phyloP scores from a whole-genome alignment of 2,888 invertebrate species.

The Pyrocoelia pectoralis region DNA sequence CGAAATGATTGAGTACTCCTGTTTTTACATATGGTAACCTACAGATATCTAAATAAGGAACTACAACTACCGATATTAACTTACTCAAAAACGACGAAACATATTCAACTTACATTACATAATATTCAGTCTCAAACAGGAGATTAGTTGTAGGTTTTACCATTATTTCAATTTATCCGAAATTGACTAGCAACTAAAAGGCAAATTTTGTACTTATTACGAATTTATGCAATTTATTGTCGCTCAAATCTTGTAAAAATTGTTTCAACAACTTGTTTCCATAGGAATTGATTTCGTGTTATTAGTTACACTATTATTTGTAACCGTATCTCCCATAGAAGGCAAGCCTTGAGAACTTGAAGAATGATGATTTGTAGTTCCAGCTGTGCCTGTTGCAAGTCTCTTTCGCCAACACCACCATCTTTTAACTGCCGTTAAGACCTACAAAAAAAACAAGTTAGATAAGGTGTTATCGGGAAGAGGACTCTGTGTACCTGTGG shows the following conservation, averaged over 20 bases:
- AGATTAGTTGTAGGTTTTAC: slow-evolving; percentile 25
- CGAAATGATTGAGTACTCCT: slow-evolving; percentile 12
- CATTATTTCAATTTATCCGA: slow-evolving; percentile 16
- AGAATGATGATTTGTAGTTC: slow-evolving; percentile 73
- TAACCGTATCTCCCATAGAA: slow-evolving; percentile 80
- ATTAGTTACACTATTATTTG: slow-evolving; percentile 73
- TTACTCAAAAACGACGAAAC: slow-evolving; percentile 12
- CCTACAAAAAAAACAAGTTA: slow-evolving; percentile 54
- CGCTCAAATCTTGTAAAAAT: neutral
- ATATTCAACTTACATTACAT: slow-evolving; percentile 11
- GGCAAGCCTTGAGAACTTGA: slow-evolving; percentile 82
- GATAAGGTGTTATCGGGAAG: neutral
- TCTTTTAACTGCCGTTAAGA: slow-evolving; percentile 72
- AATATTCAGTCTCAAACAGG: slow-evolving; percentile 28
- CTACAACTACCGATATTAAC: slow-evolving; percentile 25
- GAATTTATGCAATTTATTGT: slow-evolving; percentile 18
- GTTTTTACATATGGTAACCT: slow-evolving; percentile 22
- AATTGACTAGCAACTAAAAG: slow-evolving; percentile 21
- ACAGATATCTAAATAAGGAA: slow-evolving; percentile 26
- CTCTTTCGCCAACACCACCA: slow-evolving; percentile 63
- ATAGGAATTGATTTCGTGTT: slow-evolving; percentile 62
- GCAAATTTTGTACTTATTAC: slow-evolving; percentile 24
- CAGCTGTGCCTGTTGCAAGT: slow-evolving; percentile 63
- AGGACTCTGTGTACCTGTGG: slow-evolving; percentile 71
- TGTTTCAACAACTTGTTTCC: slow-evolving; percentile 63